phyloP scores from a whole-genome alignment of 2,888 invertebrate species.

The Tachina lurida region DNA sequence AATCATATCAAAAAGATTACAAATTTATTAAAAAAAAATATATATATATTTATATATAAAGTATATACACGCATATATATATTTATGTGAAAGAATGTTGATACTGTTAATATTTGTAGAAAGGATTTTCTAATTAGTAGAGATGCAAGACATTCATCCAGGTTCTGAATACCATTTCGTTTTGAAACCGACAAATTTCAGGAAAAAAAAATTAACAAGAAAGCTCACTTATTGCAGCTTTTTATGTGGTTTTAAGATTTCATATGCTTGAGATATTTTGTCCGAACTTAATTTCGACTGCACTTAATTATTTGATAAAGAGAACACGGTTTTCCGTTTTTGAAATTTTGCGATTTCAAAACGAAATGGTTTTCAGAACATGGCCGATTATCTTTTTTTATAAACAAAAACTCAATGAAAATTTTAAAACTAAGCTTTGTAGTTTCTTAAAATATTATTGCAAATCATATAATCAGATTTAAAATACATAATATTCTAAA shows the following conservation, averaged over 20 bases:
- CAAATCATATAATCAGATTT: slow-evolving; percentile 2
- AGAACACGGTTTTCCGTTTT: too few species aligned
- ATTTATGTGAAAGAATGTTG: slow-evolving; percentile 36
- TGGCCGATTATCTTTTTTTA: too few species aligned
- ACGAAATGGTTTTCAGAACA: too few species aligned
- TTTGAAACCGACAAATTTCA: too few species aligned
- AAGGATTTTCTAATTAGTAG: slow-evolving; percentile 51
- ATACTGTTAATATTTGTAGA: slow-evolving; percentile 40
- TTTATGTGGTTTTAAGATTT: too few species aligned
- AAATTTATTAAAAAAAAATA: slow-evolving; percentile 33
- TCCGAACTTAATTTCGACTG: too few species aligned
- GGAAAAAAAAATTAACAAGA: too few species aligned
- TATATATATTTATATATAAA: not conserved
- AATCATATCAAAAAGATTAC: slow-evolving; percentile 64
- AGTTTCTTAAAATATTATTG: slow-evolving; percentile 17
- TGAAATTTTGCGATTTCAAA: too few species aligned
- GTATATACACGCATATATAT: not conserved
- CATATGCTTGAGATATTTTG: too few species aligned
- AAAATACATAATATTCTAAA: slow-evolving; percentile 39
- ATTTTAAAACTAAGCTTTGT: slow-evolving; percentile 11
- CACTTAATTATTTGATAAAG: too few species aligned
- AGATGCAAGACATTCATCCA: slow-evolving; percentile 49
- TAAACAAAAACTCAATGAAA: slow-evolving; percentile 7
- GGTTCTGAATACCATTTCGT: too few species aligned
- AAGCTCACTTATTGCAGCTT: too few species aligned